Evolutionary conservation across 2,113 vertebrate genomes (phyloP).

Genomic region (Pluvialis apricaria): DNA sequence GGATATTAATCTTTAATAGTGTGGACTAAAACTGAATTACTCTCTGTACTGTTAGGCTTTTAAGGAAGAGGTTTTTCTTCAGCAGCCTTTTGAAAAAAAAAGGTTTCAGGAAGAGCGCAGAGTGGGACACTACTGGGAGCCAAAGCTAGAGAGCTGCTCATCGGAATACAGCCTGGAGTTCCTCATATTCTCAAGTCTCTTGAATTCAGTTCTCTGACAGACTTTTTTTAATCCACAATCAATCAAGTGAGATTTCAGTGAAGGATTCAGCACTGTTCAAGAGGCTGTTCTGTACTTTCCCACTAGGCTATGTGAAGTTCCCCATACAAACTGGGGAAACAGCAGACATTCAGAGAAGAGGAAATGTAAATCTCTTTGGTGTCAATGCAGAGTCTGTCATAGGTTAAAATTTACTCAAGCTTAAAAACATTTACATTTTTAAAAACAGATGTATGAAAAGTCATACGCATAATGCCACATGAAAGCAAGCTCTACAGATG

Average conservation of each 20-base stretch:
- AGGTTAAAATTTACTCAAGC: not conserved
- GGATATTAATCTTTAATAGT: not conserved
- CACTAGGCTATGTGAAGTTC: not conserved
- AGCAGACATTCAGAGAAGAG: not conserved
- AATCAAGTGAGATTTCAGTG: not conserved
- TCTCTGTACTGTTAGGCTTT: not conserved
- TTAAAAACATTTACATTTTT: not conserved
- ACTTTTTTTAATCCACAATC: not conserved
- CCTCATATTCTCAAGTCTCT: not conserved
- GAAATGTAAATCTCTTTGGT: not conserved
- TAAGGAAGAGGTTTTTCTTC: not conserved
- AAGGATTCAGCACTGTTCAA: not conserved
- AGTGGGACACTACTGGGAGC: not conserved
- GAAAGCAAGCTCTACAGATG: not conserved
- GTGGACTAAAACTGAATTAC: not conserved
- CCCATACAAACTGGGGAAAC: not conserved
- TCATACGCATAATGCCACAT: not conserved
- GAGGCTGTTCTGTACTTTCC: not conserved
- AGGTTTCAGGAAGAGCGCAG: not conserved
- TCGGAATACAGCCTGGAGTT: not conserved
- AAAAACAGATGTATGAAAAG: not conserved
- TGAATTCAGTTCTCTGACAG: not conserved
- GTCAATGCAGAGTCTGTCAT: not conserved
- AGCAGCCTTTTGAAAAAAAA: not conserved
- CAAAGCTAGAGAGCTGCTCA: not conserved